A percentile compares a stretch with the other conserved stretches of the same genome.
phyloP scores from a whole-genome alignment of 2,113 vertebrate genomes.

The Prochilodus magdalenae region DNA sequence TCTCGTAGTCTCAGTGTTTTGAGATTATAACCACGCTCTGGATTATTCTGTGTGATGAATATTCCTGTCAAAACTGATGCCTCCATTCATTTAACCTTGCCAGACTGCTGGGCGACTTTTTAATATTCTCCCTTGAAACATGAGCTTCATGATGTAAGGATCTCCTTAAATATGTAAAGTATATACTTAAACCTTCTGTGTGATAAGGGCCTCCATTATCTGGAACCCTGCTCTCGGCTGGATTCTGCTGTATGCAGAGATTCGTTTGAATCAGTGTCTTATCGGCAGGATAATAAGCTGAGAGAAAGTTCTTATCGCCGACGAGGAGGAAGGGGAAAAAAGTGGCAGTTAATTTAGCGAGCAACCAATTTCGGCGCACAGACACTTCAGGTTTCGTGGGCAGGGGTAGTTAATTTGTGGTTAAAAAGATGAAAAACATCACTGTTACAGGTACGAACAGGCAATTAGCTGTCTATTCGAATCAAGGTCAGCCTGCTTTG shows the following conservation, averaged over 20 bases:
- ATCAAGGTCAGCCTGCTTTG: slow-evolving; percentile 57
- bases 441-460: slow-evolving; percentile 77
- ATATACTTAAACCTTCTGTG: slow-evolving; percentile 69
- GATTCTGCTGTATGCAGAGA: slow-evolving; percentile 68
- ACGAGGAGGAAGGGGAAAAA: not conserved
- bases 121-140: slow-evolving; percentile 66
- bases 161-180: slow-evolving; percentile 80
- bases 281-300: slow-evolving; percentile 66
- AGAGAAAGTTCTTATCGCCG: slow-evolving; percentile 69
- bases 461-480: slow-evolving; percentile 70
- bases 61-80: slow-evolving; percentile 51
- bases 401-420: slow-evolving; percentile 31
- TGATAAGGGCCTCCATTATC: slow-evolving; percentile 72
- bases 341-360: slow-evolving; percentile 41
- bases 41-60: slow-evolving; percentile 69
- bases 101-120: slow-evolving; percentile 69
- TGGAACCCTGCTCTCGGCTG: slow-evolving; percentile 65
- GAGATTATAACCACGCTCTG: slow-evolving; percentile 70
- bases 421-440: slow-evolving; percentile 59
- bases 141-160: slow-evolving; percentile 74
- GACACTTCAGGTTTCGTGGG: slow-evolving; percentile 37
- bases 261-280: slow-evolving; percentile 73
- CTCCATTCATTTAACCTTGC: slow-evolving; percentile 66
- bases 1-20: slow-evolving; percentile 41
- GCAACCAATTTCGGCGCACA: slow-evolving; percentile 26